Evolutionary conservation across 2,797 vertebrate genomes (phyloP), one percentile per base, ranked within the genome.

Genomic region (Pygocentrus nattereri): DNA sequence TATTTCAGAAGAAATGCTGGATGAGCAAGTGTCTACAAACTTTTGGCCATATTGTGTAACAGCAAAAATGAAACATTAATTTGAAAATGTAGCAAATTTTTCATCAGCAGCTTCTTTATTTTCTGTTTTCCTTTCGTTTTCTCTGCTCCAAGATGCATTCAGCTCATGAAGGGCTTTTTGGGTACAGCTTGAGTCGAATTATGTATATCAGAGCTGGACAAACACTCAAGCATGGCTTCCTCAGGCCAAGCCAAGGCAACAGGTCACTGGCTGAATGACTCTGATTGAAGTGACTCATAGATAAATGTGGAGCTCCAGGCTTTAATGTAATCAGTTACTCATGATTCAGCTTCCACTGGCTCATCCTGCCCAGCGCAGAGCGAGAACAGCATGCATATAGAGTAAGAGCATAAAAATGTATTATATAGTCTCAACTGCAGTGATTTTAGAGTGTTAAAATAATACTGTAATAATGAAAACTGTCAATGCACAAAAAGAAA

Each of bases 271-370:
- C 30, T 65, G 30, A 34, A 10, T 34, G 19, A 38, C 30, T 18
- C 1, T 21, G 62, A 65, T 65, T 30, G 62, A 21, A 34, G 41
- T 44, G 41, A 44, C 41, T 44, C 41, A 44, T 12, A 10, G 41
- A 44, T 44, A 44, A 44, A 34, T 34, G 62, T 65, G 34, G 5
- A 38, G 62, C 62, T 65, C 62, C 62, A 38, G 62, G 62, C 62
- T 38, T 19, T 65, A 62, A 31, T 34, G 30, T 10, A 19, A 18
- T 65, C 62, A 19, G 62, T 18, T 38, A 18, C 62, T 38, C 30
- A 21, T 31, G 30, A 34, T 65, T 31, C 16, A 38, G 30, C 18
- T 13, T 21, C 27, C 31, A 19, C 30, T 65, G 30, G 30, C 30
- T 65, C 62, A 10, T 10, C 15, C 27, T 64, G 15, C 61, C 61